Evolutionary conservation across 2,113 vertebrate species (phyloP).

Genomic region (Microcebus jonahi): DNA sequence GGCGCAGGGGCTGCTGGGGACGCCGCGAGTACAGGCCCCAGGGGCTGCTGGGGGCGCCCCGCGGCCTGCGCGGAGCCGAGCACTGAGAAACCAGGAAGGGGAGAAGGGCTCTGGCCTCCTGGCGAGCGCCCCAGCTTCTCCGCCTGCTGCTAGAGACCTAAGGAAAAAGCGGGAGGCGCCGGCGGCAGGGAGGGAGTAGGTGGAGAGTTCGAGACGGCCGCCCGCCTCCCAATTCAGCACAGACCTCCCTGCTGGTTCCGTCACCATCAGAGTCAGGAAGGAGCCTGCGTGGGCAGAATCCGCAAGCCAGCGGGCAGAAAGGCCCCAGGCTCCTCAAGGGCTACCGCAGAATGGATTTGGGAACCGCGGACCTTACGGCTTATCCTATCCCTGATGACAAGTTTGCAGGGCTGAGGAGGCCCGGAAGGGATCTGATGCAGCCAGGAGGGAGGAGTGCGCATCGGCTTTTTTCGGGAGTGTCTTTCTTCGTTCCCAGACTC

Average conservation of each 20-base stretch:
- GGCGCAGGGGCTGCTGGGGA: background rate
- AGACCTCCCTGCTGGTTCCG: background rate
- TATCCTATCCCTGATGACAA: background rate
- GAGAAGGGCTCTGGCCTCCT: no score
- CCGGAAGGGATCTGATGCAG: background rate
- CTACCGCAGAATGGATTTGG: background rate
- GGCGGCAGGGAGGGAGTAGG: background rate
- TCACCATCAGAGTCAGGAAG: background rate
- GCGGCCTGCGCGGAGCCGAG: fast-evolving
- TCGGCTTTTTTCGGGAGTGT: no score
- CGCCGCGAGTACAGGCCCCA: background rate
- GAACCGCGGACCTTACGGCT: background rate
- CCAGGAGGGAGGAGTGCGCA: background rate
- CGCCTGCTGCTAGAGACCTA: fast-evolving
- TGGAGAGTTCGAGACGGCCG: background rate
- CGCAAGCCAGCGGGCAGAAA: background rate
- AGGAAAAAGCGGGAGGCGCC: background rate
- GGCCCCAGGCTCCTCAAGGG: no score
- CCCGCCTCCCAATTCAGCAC: background rate
- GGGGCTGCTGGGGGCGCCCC: background rate
- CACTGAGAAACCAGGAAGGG: fast-evolving
- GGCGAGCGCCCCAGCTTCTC: background rate
- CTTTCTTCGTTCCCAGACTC: background rate
- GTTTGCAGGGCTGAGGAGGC: background rate
- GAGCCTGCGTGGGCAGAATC: background rate